Evolutionary conservation across 2,888 invertebrate species (phyloP), one percentile per base, ranked within the genome.

Genomic region (Gymnocheta viridis): DNA sequence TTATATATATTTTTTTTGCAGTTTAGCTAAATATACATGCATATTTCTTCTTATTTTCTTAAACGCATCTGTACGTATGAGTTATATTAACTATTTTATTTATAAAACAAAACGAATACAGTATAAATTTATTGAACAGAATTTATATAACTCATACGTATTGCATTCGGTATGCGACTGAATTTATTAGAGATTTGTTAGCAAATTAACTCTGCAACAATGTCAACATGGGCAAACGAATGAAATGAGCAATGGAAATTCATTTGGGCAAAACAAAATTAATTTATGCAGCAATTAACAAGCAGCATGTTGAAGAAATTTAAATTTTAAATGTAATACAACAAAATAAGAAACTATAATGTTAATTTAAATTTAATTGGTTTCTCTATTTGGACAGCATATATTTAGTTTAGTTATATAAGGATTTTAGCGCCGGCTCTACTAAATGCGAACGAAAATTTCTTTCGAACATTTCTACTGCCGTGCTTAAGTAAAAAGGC

Each of bases 141-240:
- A 24, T 67, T 12, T 27, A 32, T n/a, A 70, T 79, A 54, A 38
- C 62, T 70, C 44, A 79, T 79, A 62, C 70, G 78, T 47, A 60
- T 27, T 24, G 9, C 10, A 41, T 27, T 66, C 4, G 17, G 6
- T 38, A n/a, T 14, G 19, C 5, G 22, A 47, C 7, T 35, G 3
- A 12, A 35, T 4, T 24, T 10, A 35, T 47, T 29, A 51, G 24
- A 38, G 14, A 51, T 51, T 35, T 67, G 51, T 49, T 32, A 41
- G 29, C 0, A 19, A 70, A 29, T 29, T 24, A 54, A 54, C 12
- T 19, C 41, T 56, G 56, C 70, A 58, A 44, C 14, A 17, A 19
- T 27, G 7, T 19, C 38, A 69, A 27, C 9, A 12, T 14, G 10
- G 5, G 0, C 12, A 14, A n/a, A 54, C 10, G 38, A 24, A 69